These are phyloP conservation scores for Eupleurogrammus muticus DNA, from an alignment of 2,797 vertebrate species.

Conservation along the genomic window DNA sequence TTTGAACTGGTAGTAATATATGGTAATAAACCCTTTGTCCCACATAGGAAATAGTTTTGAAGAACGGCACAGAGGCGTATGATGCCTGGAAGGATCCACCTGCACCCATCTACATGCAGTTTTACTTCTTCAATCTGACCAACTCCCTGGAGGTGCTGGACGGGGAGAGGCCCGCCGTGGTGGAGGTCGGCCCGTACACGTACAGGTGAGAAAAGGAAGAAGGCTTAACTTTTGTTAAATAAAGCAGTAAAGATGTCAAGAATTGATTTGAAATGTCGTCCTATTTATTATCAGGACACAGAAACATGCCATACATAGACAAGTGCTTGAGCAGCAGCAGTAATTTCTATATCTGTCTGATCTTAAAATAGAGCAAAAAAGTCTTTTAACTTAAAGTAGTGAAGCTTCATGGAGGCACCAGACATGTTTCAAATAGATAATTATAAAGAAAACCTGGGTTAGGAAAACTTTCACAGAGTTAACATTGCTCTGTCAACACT, in stretches of 20 bases:
- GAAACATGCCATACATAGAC: too few relatives aligned
- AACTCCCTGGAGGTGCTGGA: constrained; percentile 91
- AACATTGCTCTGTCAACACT: background rate
- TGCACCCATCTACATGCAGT: constrained; percentile 93
- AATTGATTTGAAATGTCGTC: too few relatives aligned
- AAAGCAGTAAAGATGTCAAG: background rate
- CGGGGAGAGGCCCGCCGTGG: constrained; percentile 87
- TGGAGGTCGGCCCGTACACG: constrained; percentile 93
- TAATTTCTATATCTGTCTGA: too few relatives aligned
- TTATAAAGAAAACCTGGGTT: too few relatives aligned
- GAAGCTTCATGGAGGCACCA: too few relatives aligned
- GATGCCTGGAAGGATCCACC: constrained; percentile 91
- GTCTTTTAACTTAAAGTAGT: too few relatives aligned
- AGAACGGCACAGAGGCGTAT: constrained; percentile 90
- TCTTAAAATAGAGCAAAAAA: too few relatives aligned
- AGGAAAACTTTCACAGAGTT: background rate
- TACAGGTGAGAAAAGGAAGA: constrained; percentile 87
- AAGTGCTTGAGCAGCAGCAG: too few relatives aligned
- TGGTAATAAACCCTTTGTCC: constrained; percentile 45
- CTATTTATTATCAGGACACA: too few relatives aligned
- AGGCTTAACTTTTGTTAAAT: background rate
- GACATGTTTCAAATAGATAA: too few relatives aligned
- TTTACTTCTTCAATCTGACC: constrained; percentile 96
- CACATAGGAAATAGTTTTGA: constrained; percentile 87
- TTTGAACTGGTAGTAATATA: background rate